These are phyloP conservation scores for Dolichotis patagonum DNA, from an alignment of 2,113 vertebrate species.

Conservation along the genomic window DNA sequence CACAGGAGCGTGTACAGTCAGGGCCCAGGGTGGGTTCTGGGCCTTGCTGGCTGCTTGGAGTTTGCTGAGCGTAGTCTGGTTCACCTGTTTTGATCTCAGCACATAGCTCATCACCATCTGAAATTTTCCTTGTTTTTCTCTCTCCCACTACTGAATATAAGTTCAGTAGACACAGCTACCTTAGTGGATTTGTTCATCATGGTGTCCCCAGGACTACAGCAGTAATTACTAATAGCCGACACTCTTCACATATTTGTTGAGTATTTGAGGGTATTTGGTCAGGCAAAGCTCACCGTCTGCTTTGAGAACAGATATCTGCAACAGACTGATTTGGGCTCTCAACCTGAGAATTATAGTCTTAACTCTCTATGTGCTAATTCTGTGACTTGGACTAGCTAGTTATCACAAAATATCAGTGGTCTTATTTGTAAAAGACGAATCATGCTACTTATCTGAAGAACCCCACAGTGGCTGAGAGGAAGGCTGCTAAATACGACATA, in stretches of 20 bases:
- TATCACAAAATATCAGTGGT: background rate
- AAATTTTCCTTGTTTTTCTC: background rate
- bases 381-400: background rate
- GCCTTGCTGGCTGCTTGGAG: no score
- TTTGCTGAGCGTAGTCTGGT: no score
- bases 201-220: background rate
- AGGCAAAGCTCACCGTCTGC: background rate
- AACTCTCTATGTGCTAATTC: background rate
- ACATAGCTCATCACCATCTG: background rate
- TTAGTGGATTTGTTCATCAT: background rate
- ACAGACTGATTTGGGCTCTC: background rate
- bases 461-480: background rate
- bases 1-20: no score
- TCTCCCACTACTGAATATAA: background rate
- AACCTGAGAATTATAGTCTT: background rate
- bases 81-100: background rate
- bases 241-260: background rate
- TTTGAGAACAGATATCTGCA: background rate
- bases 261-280: accelerated
- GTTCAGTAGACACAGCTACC: background rate
- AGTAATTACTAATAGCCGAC: background rate
- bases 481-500: no score
- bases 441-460: background rate
- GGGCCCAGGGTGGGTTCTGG: no score
- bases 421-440: background rate